Evolutionary conservation across 2,113 vertebrate species (phyloP).

Genomic region (Brachypteracias leptosomus): DNA sequence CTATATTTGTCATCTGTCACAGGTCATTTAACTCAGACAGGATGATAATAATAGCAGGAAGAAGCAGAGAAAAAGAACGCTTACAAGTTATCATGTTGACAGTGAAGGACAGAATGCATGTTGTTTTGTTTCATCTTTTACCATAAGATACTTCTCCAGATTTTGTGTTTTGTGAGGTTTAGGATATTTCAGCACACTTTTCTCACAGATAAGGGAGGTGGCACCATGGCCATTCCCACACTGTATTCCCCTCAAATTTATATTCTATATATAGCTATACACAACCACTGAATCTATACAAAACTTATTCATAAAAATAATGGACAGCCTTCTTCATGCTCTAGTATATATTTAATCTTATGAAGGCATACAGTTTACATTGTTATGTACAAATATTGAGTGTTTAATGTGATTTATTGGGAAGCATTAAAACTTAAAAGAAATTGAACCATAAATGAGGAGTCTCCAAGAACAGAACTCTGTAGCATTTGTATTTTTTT

Average conservation of each 20-base stretch:
- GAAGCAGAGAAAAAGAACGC: not conserved
- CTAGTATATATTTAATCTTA: not conserved
- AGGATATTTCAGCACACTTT: not conserved
- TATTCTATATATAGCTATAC: not conserved
- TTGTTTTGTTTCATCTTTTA: not conserved
- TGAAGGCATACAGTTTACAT: not conserved
- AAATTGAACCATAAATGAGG: not conserved
- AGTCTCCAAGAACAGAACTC: not conserved
- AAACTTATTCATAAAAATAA: not conserved
- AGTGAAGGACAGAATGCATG: not conserved
- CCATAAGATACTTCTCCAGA: not conserved
- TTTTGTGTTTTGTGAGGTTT: not conserved
- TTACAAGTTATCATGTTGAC: conserved; percentile 26
- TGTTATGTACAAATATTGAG: not conserved
- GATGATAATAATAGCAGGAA: conserved; percentile 2
- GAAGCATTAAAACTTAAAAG: not conserved
- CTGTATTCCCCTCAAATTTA: not conserved
- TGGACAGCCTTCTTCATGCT: not conserved
- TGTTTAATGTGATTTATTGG: not conserved
- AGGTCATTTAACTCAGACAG: conserved; percentile 39
- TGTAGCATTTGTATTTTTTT: not conserved
- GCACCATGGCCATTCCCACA: not conserved
- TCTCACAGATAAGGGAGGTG: not conserved
- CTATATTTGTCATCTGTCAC: conserved; percentile 14
- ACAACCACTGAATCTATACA: not conserved